Evolutionary conservation across 2,888 invertebrate genomes (phyloP).

Genomic region (Drosophila macrothrix): DNA sequence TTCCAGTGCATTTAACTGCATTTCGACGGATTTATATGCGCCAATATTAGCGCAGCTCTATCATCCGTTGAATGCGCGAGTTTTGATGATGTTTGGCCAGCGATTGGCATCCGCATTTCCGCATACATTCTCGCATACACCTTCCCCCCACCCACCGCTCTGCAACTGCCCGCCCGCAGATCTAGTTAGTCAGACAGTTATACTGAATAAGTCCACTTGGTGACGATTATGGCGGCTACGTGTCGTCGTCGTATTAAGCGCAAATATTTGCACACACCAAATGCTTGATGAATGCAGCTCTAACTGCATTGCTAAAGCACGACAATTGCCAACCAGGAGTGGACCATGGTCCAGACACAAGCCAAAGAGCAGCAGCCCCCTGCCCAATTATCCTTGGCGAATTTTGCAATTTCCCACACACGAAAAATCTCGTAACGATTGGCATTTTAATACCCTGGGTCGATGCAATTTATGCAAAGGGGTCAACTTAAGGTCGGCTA

Average conservation of each 20-base stretch:
- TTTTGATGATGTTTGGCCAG: constrained; percentile 79
- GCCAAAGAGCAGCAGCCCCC: constrained; percentile 8
- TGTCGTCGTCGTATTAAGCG: constrained; percentile 67
- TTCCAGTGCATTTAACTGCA: constrained; percentile 60
- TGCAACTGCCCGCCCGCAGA: background rate
- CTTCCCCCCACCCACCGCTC: background rate
- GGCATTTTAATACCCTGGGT: constrained; percentile 30
- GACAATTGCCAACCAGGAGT: constrained; percentile 35
- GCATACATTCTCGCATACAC: background rate
- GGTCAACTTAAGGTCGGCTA: background rate
- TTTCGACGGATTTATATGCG: constrained; percentile 72
- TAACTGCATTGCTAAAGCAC: constrained; percentile 49
- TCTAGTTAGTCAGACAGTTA: constrained; percentile 1
- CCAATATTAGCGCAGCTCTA: constrained; percentile 70
- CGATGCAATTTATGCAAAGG: background rate
- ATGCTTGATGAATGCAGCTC: constrained; percentile 75
- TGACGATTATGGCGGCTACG: constrained; percentile 64
- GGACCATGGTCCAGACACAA: background rate
- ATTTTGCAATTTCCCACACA: constrained; percentile 40
- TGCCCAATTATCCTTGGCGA: constrained; percentile 25
- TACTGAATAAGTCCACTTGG: constrained; percentile 29
- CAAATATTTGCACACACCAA: constrained; percentile 77
- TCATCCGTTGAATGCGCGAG: constrained; percentile 37
- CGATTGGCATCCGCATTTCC: constrained; percentile 46
- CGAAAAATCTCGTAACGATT: constrained; percentile 21